A percentile compares a stretch with the other conserved stretches of the same genome.
phyloP scores from a whole-genome alignment of 2,888 invertebrate species.

The Chydorus sphaericus region DNA sequence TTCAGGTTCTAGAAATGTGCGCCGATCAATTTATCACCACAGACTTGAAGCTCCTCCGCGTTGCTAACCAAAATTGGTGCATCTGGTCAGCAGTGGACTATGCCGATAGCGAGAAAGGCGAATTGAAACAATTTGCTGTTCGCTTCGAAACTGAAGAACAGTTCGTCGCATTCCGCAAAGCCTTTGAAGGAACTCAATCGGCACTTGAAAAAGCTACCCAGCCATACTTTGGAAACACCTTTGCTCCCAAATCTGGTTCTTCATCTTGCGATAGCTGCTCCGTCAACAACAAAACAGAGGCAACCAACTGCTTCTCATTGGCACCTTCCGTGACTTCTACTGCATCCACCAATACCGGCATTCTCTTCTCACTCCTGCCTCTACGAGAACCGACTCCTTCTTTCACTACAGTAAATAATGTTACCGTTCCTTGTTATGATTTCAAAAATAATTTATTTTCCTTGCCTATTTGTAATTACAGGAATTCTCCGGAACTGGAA shows the following conservation, averaged over 20 bases:
- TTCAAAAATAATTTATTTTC: too few species aligned
- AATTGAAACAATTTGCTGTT: slow-evolving; percentile 58
- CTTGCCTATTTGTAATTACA: too few species aligned
- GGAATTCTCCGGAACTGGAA: too few species aligned
- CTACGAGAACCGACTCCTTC: too few species aligned
- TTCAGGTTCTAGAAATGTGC: slow-evolving; percentile 77
- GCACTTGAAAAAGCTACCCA: slow-evolving; percentile 40
- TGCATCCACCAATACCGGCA: too few species aligned
- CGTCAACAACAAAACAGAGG: slow-evolving; percentile 39
- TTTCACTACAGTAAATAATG: too few species aligned
- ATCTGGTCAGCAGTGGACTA: slow-evolving; percentile 76
- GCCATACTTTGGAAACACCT: slow-evolving; percentile 24
- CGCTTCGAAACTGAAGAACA: slow-evolving; percentile 64
- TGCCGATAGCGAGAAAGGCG: slow-evolving; percentile 54
- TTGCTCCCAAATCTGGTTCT: slow-evolving; percentile 47
- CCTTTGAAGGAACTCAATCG: slow-evolving; percentile 33
- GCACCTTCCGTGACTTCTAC: too few species aligned
- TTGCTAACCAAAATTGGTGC: slow-evolving; percentile 51
- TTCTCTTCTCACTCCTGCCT: too few species aligned
- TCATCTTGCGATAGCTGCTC: slow-evolving; percentile 53
- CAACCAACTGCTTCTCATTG: slow-evolving; percentile 45
- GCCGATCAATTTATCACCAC: slow-evolving; percentile 71
- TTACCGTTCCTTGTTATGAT: too few species aligned
- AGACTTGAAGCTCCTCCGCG: slow-evolving; percentile 56
- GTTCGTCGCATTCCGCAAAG: slow-evolving; percentile 45